These are phyloP conservation scores for Oenanthe oenanthe DNA, from an alignment of 2,113 vertebrate species.

Conservation along the genomic window DNA sequence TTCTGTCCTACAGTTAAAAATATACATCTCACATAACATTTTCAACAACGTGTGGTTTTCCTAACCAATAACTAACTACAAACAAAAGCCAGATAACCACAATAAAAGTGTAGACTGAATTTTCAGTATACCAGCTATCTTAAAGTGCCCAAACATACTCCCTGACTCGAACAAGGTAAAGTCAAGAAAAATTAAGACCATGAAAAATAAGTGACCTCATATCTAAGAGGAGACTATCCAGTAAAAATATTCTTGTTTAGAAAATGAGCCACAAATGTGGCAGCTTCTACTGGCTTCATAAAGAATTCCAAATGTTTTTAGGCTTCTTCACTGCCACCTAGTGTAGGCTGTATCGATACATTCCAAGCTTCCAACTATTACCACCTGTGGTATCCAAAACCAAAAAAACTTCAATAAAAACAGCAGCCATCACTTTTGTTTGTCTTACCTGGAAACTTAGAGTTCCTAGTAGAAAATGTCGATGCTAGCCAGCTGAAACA, in stretches of 20 bases:
- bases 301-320: not conserved
- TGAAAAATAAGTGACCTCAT: not conserved
- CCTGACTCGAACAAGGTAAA: not conserved
- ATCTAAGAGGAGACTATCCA: not conserved
- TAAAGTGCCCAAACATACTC: not conserved
- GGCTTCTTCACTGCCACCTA: slow-evolving; percentile 74
- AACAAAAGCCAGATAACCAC: not conserved
- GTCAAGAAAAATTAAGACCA: not conserved
- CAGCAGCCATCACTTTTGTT: not conserved
- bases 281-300: not conserved
- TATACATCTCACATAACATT: not conserved
- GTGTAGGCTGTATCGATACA: not conserved
- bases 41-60: not conserved
- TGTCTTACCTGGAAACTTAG: not conserved
- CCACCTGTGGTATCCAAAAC: not conserved
- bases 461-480: not conserved
- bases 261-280: not conserved
- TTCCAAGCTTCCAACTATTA: not conserved
- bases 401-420: not conserved
- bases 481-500: not conserved
- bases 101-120: not conserved
- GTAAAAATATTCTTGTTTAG: not conserved
- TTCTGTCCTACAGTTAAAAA: not conserved
- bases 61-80: not conserved
- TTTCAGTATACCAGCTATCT: not conserved